Evolutionary conservation across 2,888 invertebrate species (phyloP), one percentile per base, ranked within the genome.

Genomic region (Rhorus exstirpatorius): DNA sequence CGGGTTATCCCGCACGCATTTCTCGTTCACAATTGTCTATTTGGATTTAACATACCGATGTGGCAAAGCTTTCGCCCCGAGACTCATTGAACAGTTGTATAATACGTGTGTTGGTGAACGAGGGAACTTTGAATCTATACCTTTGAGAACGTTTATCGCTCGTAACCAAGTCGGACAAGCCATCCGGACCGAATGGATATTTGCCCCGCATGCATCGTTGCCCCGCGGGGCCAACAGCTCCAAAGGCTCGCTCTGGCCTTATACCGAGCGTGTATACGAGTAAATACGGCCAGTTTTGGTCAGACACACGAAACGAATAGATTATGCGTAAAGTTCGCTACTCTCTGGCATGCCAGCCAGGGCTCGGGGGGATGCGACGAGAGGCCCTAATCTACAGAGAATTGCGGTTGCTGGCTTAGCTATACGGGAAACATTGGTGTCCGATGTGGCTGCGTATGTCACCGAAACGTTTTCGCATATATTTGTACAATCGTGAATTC

Each of bases 251-350:
- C 65, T 35, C 49, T 10, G 12, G 26, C 49, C 58, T 46, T 61
- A 46, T 67, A 60, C 7, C 63, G 53, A 77, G 51, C 35, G 79
- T 46, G 65, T 51, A 67, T 51, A 67, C 68, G 63, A 74, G 81
- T 74, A 78, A 82, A 78, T 78, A 82, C 78, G 53, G 17, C 74
- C 24, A 58, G 31, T 68, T 78, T 74, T 38, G 81, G 81, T 78
- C 46, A 31, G 74, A 63, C 80, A 67, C 70, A 67, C 65, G 46
- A 65, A 55, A 67, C 67, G 55, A 49, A 78, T 81, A 78, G 74
- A 81, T 81, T 81, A 81, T 81, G 81, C 78, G 81, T 74, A 81
- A 81, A 81, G 78, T 81, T 81, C 61, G 35, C 38, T 51, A 60
- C 60, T 60, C 49, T 7, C 38, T 41, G 49, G 76, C 14, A 7